Conservation (phyloP, 92 coral and sea anemone genomes). For the Montipora capitata region DNA sequence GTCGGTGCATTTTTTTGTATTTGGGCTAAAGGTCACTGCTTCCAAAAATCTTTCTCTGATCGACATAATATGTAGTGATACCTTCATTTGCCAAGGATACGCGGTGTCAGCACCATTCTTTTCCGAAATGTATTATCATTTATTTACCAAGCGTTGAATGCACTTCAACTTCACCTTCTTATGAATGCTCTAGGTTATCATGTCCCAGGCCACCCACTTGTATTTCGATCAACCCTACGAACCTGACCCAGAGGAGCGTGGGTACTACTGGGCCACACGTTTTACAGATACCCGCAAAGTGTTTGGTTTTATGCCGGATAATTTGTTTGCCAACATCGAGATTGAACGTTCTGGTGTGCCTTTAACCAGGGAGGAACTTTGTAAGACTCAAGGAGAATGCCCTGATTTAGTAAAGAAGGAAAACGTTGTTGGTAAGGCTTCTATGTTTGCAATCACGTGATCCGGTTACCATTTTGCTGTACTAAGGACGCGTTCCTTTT, state of each 20-base stretch:
- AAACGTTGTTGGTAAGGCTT: slow-evolving; percentile 78
- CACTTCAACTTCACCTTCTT: background rate
- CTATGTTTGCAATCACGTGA: too few species aligned
- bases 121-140: too few species aligned
- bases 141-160: background rate
- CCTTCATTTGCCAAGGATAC: too few species aligned
- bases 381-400: slow-evolving; percentile 60
- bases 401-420: slow-evolving; percentile 68
- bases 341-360: slow-evolving; percentile 72
- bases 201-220: slow-evolving; percentile 96
- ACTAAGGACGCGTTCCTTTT: too few species aligned
- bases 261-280: slow-evolving; percentile 99
- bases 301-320: slow-evolving; percentile 92
- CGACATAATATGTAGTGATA: too few species aligned
- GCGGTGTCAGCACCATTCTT: too few species aligned
- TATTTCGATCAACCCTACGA: slow-evolving; percentile 98
- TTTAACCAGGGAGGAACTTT: slow-evolving; percentile 67
- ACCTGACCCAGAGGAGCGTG: slow-evolving; percentile 99
- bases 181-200: slow-evolving; percentile 70
- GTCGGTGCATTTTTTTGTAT: too few species aligned
- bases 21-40: too few species aligned
- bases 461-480: too few species aligned
- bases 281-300: slow-evolving; percentile 91
- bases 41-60: too few species aligned
- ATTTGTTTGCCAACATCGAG: slow-evolving; percentile 83